Base-by-base conservation (phyloP, 2,888 invertebrate species). In the Spialia ferax region DNA sequence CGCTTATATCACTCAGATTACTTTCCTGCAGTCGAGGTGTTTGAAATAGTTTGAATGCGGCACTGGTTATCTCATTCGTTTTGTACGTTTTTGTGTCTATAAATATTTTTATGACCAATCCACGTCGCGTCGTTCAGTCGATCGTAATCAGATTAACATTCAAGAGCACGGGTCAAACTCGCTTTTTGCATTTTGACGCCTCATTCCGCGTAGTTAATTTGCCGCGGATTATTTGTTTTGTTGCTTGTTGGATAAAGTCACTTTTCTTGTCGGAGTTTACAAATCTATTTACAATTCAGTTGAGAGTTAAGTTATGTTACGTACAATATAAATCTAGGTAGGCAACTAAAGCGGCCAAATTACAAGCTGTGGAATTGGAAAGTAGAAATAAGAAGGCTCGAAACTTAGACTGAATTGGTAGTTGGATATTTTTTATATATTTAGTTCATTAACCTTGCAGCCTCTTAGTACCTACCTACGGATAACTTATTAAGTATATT, bases 71-170 rank as follows among this genome's bases (percentile, higher is more conserved):
- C 75, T 74, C 72, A 65, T 73, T 76, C 75, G 70, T 73, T 79
- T 84, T 82, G 70, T 76, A 72, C 75, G 83, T 87, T 87, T 86
- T 83, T 79, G 77, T 79, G 78, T 81, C 83, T 82, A 84, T 85
- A 85, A 84, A 85, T 83, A 85, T 84, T 84, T 85, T 84, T 84
- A 82, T 81, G 79, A 82, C 81, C 82, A 84, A 84, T 86, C 84
- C 74, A 73, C 70, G 71, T 70, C 74, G 74, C 71, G 38, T 52
- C 70, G 77, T 81, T 81, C 79, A 77, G 80, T 79, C 78, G 82
- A 78, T 79, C 78, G 81, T 81, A 82, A 83, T 84, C 84, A 80
- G 79, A 79, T 78, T 82, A 81, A 81, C 81, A 79, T 73, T 73
- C 72, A 75, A 70, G 72, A 63, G 60, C 60, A 66, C 66, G 66